Conservation (phyloP, 2,113 vertebrate species). For the Hyaena hyaena region DNA sequence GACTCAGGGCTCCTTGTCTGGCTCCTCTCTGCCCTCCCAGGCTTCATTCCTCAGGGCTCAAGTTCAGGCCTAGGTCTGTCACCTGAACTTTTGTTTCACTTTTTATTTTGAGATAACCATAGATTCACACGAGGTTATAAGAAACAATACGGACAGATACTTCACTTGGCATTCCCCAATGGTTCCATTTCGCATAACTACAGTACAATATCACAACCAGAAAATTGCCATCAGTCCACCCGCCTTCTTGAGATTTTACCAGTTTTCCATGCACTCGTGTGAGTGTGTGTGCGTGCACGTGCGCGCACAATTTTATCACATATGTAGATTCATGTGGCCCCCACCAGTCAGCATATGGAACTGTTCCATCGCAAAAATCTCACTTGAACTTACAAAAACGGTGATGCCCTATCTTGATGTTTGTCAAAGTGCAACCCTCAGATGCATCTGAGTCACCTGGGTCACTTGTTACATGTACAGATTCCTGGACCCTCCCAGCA, state of each 20-base stretch:
- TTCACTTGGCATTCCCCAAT: not conserved
- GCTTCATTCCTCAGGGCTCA: not conserved
- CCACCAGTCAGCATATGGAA: not conserved
- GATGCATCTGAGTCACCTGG: not conserved
- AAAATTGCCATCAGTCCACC: not conserved
- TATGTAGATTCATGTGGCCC: not conserved
- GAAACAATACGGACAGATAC: constrained; percentile 17
- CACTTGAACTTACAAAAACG: not conserved
- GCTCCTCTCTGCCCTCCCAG: not conserved
- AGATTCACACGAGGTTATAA: not conserved
- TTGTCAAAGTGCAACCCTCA: not conserved
- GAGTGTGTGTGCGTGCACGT: no score
- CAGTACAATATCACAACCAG: not conserved
- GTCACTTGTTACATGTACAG: not conserved
- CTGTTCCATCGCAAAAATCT: not conserved
- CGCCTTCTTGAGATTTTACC: not conserved
- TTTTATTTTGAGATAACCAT: not conserved
- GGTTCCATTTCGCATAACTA: not conserved
- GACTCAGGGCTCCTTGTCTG: not conserved
- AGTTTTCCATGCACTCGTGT: not conserved
- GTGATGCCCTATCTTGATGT: not conserved
- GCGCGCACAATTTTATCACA: not conserved
- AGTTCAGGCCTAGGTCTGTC: not conserved
- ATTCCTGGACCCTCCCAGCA: not conserved
- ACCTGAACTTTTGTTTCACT: not conserved